These are phyloP conservation scores for Zaprionus bogoriensis DNA, from an alignment of 2,888 invertebrate species.

Conservation along the genomic window DNA sequence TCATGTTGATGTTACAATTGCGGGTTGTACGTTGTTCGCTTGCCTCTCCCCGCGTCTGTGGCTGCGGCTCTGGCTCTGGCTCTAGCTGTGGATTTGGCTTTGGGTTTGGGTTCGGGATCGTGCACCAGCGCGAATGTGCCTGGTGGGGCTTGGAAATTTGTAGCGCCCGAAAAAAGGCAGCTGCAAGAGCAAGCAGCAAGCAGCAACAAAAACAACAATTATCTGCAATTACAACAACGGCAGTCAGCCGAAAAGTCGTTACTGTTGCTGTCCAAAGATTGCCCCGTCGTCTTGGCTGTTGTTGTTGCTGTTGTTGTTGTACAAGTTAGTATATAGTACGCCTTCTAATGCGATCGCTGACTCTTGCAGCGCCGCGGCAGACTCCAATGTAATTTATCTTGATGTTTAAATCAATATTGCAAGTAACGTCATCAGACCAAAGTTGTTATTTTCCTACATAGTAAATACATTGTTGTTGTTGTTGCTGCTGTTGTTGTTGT, in stretches of 20 bases:
- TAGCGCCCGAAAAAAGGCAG: conserved; percentile 62
- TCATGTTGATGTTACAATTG: conserved; percentile 77
- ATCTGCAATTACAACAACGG: conserved; percentile 74
- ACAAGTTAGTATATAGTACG: conserved; percentile 24
- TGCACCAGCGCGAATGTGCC: conserved; percentile 70
- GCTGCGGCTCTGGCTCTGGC: conserved; percentile 10
- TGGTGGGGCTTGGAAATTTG: conserved; percentile 75
- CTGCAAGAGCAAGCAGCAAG: conserved; percentile 39
- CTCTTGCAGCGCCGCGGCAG: conserved; percentile 45
- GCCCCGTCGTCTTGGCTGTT: not conserved
- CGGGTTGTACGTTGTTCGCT: conserved; percentile 47
- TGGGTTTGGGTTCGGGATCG: conserved; percentile 51
- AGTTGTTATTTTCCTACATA: conserved; percentile 30
- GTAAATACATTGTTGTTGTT: conserved; percentile 53
- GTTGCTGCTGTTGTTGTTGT: conserved; percentile 28
- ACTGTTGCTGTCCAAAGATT: conserved; percentile 46
- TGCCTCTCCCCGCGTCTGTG: not conserved
- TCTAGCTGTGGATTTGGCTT: conserved; percentile 12
- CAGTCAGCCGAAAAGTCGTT: conserved; percentile 65
- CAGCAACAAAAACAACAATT: conserved; percentile 66
- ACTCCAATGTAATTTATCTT: conserved; percentile 80
- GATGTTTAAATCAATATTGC: conserved; percentile 82
- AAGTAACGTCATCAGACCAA: conserved; percentile 65
- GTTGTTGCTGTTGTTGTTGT: conserved; percentile 3
- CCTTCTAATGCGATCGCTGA: conserved; percentile 53